phyloP scores from a whole-genome alignment of 2,113 vertebrate species.

The Xiphophorus hellerii region DNA sequence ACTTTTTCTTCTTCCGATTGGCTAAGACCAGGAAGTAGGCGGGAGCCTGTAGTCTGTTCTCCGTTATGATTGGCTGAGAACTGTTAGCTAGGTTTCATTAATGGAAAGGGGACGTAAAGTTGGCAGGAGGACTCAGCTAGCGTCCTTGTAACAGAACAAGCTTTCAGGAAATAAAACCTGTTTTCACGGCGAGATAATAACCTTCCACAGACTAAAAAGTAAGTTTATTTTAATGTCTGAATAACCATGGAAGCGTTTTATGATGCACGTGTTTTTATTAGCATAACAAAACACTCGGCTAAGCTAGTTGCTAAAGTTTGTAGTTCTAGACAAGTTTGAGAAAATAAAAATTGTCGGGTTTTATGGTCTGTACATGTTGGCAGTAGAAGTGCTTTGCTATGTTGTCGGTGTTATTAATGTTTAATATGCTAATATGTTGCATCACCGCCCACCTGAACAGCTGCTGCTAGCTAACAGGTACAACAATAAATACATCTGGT shows the following conservation, averaged over 20 bases:
- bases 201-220: constrained; percentile 22
- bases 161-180: fast-evolving
- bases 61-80: constrained; percentile 27
- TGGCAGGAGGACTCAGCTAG: fast-evolving
- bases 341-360: not conserved
- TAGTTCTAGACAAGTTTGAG: not conserved
- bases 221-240: not conserved
- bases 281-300: not conserved
- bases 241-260: not conserved
- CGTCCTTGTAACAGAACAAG: not conserved
- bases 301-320: not conserved
- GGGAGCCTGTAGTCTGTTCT: fast-evolving
- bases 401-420: not conserved
- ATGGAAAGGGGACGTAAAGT: not conserved
- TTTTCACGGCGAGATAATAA: not conserved
- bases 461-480: not conserved
- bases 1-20: constrained; percentile 34
- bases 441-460: not conserved
- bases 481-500: not conserved
- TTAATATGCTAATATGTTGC: not conserved
- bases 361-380: not conserved
- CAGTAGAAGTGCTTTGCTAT: not conserved
- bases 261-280: not conserved
- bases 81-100: not conserved
- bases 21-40: constrained; percentile 8